Base-by-base conservation (phyloP, 1,140 invertebrate genomes). In the Rhopalosiphum maidis region DNA sequence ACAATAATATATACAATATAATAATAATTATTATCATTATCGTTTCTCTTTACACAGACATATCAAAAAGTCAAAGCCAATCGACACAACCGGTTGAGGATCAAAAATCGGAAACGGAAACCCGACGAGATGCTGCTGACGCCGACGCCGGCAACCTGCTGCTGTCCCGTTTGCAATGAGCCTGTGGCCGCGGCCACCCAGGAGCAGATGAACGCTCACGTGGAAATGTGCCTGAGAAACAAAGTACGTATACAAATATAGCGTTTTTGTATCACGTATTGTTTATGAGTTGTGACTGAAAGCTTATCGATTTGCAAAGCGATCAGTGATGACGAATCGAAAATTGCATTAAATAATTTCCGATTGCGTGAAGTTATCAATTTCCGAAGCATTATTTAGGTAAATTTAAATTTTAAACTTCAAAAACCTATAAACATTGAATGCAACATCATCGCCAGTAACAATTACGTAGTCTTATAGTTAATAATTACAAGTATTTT, bases 31-130 rank as follows among this genome's bases (percentile, higher is more conserved):
- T 43, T 21, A n/a, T 83, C 21, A 11, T 37, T 83, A 15, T 83
- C 21, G 35, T 85, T 43, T 85, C 30, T 1, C 6, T 43, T 11
- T 15, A 18, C 21, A 41, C 37, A 96, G 96, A 98, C 97, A 41
- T 98, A 98, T 95, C 97, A 98, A 95, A 96, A 97, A 94, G 97
- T 98, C 94, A 97, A 97, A 94, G 96, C 97, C 85, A 98, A 98
- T 95, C 96, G 98, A 94, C 97, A 98, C 94, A 96, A 97, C 94
- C 95, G 97, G 94, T 95, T 97, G 92, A 95, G 96, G 46, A 95
- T 96, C 48, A 97, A 97, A 94, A 96, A 96, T 94, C 95, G 97
- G 46, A 97, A 97, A 94, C 96, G 97, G 90, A 97, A 97, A 95
- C 96, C 96, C 68, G 97, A 97, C 94, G 96, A 97, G 95, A 96